These are phyloP conservation scores for Eremophila alpestris DNA, from an alignment of 2,797 vertebrate genomes.

Conservation along the genomic window DNA sequence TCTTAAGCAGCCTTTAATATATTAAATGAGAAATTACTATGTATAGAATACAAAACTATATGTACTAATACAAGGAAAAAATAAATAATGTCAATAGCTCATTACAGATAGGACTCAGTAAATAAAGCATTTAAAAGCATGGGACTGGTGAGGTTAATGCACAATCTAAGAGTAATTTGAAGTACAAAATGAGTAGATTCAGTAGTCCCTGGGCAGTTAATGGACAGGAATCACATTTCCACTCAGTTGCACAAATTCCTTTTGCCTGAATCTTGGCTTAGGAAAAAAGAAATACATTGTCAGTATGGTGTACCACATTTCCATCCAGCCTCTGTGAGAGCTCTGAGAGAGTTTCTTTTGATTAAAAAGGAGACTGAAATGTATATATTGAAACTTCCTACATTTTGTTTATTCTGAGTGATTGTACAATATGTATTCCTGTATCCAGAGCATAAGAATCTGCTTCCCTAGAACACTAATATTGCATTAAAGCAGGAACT, in stretches of 20 bases:
- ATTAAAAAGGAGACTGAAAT: background rate
- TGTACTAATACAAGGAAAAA: background rate
- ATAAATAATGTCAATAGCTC: background rate
- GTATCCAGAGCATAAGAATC: background rate
- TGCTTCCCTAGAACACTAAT: background rate
- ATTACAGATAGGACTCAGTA: constrained; percentile 8
- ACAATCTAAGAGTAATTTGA: background rate
- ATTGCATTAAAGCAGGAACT: background rate
- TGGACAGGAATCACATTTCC: constrained; percentile 26
- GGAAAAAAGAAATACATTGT: background rate
- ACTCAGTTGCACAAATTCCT: constrained; percentile 7
- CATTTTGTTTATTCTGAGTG: background rate
- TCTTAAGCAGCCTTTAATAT: constrained; percentile 67
- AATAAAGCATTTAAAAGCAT: constrained; percentile 45
- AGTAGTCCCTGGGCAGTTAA: background rate
- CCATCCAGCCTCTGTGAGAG: background rate
- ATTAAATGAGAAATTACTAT: constrained; percentile 27
- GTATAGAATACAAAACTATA: background rate
- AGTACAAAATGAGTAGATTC: constrained; percentile 9
- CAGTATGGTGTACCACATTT: background rate
- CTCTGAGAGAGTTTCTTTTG: background rate
- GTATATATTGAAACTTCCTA: background rate
- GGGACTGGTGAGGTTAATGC: background rate
- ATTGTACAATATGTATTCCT: background rate
- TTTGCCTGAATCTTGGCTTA: constrained; percentile 22